Percentiles rank a stretch among this genome's conserved stretches.
Evolutionary conservation across 2,888 invertebrate species (phyloP).

Genomic region (Lagria hirta): DNA sequence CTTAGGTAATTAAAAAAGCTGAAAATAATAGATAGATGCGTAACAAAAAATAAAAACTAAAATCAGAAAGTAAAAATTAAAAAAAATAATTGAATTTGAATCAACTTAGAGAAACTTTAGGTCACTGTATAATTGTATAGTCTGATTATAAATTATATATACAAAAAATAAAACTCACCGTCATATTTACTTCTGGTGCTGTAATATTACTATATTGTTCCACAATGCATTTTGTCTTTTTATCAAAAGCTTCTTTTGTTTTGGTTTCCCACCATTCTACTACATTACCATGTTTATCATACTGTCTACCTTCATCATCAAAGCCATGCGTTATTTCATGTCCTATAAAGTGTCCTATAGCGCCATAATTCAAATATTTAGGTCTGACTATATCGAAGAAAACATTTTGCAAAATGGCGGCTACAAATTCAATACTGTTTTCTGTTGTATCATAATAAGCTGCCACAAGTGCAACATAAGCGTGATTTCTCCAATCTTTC

Average conservation of each 20-base stretch:
- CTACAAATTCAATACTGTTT: conserved; percentile 77
- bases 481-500: conserved; percentile 58
- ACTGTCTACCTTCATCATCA: conserved; percentile 82
- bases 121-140: no score
- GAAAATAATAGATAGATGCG: no score
- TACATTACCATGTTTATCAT: conserved; percentile 82
- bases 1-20: no score
- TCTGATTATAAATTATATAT: no score
- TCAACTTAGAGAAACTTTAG: no score
- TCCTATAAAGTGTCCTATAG: conserved; percentile 82
- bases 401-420: conserved; percentile 83
- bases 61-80: no score
- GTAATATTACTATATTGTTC: conserved; percentile 86
- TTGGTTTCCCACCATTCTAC: conserved; percentile 58
- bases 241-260: conserved; percentile 58
- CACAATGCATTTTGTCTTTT: conserved; percentile 82
- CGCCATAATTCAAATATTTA: conserved; percentile 83
- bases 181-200: conserved; percentile 63
- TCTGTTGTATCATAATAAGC: conserved; percentile 50
- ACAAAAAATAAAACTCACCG: conserved; percentile 22
- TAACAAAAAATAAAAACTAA: no score
- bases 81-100: no score
- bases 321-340: conserved; percentile 88
- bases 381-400: conserved; percentile 84
- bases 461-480: conserved; percentile 57